These are phyloP conservation scores for Manis crassicaudata DNA, from an alignment of 2,797 vertebrate genomes.

Conservation along the genomic window DNA sequence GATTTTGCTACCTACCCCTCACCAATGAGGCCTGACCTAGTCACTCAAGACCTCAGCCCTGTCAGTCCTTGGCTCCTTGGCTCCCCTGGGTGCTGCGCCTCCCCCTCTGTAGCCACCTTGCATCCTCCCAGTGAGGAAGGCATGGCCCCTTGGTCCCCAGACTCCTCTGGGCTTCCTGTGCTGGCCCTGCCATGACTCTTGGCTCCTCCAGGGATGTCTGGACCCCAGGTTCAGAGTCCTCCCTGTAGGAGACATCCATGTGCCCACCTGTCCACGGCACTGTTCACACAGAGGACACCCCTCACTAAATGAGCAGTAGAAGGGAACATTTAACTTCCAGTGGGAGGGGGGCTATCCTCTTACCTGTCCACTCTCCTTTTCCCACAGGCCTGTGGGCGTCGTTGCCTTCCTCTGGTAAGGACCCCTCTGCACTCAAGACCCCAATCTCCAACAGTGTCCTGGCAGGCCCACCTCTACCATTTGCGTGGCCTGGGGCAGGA, in stretches of 20 bases:
- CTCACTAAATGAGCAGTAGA: not conserved
- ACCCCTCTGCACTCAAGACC: not conserved
- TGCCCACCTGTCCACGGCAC: not conserved
- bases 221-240: not conserved
- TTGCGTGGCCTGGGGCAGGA: not conserved
- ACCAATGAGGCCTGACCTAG: not conserved
- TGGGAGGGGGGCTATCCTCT: not conserved
- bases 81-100: not conserved
- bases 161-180: not conserved
- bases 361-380: conserved; percentile 59
- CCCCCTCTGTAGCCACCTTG: not conserved
- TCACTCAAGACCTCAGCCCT: not conserved
- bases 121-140: not conserved
- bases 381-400: conserved; percentile 94
- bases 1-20: not conserved
- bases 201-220: not conserved
- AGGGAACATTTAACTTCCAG: not conserved
- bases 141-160: not conserved
- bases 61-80: not conserved
- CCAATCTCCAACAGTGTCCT: not conserved
- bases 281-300: not conserved
- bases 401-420: conserved; percentile 96
- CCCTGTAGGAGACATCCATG: not conserved
- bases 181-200: not conserved
- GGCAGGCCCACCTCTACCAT: not conserved